These are phyloP conservation scores for Halcyon chelicuti DNA, from an alignment of 2,797 vertebrate genomes.

Conservation along the genomic window DNA sequence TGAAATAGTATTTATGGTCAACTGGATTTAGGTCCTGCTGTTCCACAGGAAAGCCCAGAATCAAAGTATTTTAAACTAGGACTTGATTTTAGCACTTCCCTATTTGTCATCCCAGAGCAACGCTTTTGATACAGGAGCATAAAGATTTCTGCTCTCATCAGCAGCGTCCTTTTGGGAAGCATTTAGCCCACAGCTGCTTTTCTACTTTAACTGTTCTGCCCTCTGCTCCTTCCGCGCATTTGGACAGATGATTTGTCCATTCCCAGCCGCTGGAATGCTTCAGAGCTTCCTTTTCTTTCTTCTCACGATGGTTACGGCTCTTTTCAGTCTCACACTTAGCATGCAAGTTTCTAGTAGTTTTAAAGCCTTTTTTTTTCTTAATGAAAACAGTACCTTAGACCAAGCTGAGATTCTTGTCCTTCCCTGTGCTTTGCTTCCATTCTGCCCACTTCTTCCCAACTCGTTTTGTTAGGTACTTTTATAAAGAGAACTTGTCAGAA, in stretches of 20 bases:
- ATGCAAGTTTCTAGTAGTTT: not conserved
- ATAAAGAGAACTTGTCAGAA: not conserved
- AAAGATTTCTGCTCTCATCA: not conserved
- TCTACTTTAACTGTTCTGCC: conserved; percentile 10
- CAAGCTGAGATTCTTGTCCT: not conserved
- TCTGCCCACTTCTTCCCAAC: not conserved
- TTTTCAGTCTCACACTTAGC: not conserved
- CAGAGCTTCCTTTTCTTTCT: not conserved
- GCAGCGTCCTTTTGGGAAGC: conserved; percentile 6
- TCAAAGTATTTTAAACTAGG: not conserved
- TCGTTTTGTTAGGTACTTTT: not conserved
- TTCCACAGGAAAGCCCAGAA: not conserved
- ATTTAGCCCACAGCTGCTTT: conserved; percentile 41
- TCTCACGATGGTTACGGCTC: not conserved
- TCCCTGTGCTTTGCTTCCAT: not conserved
- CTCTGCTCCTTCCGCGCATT: not conserved
- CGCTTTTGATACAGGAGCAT: not conserved
- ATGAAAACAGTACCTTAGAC: not conserved
- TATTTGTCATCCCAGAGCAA: not conserved
- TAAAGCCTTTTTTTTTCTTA: not conserved
- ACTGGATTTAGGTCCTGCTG: not conserved
- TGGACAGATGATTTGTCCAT: conserved; percentile 18
- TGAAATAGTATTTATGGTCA: not conserved
- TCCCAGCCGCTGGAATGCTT: conserved; percentile 9
- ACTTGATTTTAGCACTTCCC: not conserved